Base-by-base conservation (phyloP, 37 sponge, comb jelly and placozoan genomes). In the Tethya wilhelma region DNA sequence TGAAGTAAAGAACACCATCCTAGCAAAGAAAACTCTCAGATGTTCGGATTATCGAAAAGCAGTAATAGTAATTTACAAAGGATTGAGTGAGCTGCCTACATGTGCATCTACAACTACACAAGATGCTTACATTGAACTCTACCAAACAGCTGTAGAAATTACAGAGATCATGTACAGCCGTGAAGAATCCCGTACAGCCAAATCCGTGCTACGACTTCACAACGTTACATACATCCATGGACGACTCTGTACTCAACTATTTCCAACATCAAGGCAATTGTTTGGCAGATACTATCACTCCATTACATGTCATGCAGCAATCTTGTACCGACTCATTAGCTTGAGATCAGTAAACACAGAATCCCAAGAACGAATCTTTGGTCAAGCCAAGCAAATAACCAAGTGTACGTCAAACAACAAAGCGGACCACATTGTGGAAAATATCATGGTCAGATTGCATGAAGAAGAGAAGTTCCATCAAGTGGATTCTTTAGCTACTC, bases 241-340 rank as follows among this genome's bases (percentile, higher is more conserved):
- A 19, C 42, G 4, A 19, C 30, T 72, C 8, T 72, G 73, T 49
- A 29, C 26, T 11, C 28, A 42, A 7, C 6, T 45, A 5, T 72
- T 72, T 38, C 29, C 49, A 22, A 30, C 23, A 0, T 63, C 25
- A 22, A 31, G 38, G 7, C 41, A 63, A 62, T 12, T 77, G 65
- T 77, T 63, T 42, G 77, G 77, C 29, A 11, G 32, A 42, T 77
- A 77, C 33, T 77, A 43, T n/a, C 77, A 77, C 25, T 31, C 65
- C 4, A 40, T 77, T 1, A 42, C 38, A n/a, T 57, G 59, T 20
- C 77, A 77, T 44, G n/a, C 44, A 26, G 43, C 77, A 7, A 7
- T 28, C 38, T 26, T 12, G 2, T 38, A 77, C 29, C 41, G 77
- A 7, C 58, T 64, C 0, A 63, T 77, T 0, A 29, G 43, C 26